These are phyloP conservation scores for Agelas oroides DNA, from an alignment of 37 sponge, comb jelly and placozoan genomes.

Conservation along the genomic window DNA sequence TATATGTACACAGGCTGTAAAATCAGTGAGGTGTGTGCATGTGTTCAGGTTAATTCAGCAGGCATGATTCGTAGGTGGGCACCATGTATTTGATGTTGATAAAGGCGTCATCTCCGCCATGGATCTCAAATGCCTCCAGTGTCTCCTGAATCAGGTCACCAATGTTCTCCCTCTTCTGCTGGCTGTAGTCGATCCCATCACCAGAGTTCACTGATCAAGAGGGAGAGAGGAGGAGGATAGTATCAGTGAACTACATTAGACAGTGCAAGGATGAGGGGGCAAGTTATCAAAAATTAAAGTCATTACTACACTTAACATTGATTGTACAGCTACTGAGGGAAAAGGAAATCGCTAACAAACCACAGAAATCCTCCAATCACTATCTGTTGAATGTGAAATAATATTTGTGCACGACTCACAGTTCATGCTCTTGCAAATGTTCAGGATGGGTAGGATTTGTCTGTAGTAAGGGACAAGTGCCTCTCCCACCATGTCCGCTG, in stretches of 20 bases:
- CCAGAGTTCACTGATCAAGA: slow-evolving; percentile 91
- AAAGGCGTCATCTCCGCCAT: slow-evolving; percentile 96
- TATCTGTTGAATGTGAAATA: too few relatives aligned
- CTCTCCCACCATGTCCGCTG: slow-evolving; percentile 95
- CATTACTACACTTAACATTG: too few relatives aligned
- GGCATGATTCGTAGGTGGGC: slow-evolving; percentile 97
- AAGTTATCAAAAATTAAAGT: too few relatives aligned
- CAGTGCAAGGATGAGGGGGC: too few relatives aligned
- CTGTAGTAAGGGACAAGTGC: slow-evolving; percentile 98
- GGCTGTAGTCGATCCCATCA: slow-evolving; percentile 99
- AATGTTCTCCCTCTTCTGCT: slow-evolving; percentile 97
- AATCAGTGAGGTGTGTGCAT: too few relatives aligned
- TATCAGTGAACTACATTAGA: not conserved
- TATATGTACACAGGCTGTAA: too few relatives aligned
- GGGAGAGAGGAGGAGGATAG: not conserved
- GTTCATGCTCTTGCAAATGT: slow-evolving; percentile 93
- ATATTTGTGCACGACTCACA: too few relatives aligned
- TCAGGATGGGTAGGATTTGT: slow-evolving; percentile 97
- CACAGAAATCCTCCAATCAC: too few relatives aligned
- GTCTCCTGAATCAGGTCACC: slow-evolving; percentile 97
- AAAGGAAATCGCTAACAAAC: too few relatives aligned
- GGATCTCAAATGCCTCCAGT: slow-evolving; percentile 91
- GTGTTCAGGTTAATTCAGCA: slow-evolving; percentile 76
- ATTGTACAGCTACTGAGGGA: too few relatives aligned
- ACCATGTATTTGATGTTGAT: slow-evolving; percentile 99